A percentile compares a stretch with the other conserved stretches of the same genome.
Conservation (phyloP, 2,797 vertebrate species). For the Sebastes glaucus region DNA sequence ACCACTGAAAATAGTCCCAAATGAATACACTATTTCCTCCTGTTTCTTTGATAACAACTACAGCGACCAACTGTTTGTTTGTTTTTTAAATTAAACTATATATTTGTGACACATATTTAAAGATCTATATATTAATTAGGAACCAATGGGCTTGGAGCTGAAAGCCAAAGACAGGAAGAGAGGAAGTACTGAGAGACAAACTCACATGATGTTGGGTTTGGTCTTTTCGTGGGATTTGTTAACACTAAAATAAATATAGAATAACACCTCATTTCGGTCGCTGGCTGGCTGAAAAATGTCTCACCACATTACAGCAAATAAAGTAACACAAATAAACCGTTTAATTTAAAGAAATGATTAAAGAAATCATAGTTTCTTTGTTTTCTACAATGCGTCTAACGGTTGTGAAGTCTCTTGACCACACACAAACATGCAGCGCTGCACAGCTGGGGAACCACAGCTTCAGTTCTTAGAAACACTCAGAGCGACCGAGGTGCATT, state of each 20-base stretch:
- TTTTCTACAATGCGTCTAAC: background rate
- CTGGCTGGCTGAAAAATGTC: background rate
- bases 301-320: background rate
- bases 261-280: too few species aligned
- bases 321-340: background rate
- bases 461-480: slow-evolving; percentile 63
- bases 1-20: background rate
- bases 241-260: background rate
- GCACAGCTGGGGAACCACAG: slow-evolving; percentile 60
- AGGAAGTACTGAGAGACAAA: background rate
- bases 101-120: too few species aligned
- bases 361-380: background rate
- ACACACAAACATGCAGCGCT: background rate
- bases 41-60: background rate
- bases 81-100: too few species aligned
- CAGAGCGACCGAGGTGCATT: slow-evolving; percentile 33
- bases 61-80: too few species aligned
- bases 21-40: background rate
- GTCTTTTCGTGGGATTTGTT: background rate
- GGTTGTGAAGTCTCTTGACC: background rate
- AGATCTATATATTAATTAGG: too few species aligned
- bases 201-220: background rate
- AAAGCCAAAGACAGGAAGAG: too few species aligned
- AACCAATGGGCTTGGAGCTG: too few species aligned
- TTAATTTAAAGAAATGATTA: background rate